Evolutionary conservation across 2,113 vertebrate genomes (phyloP).

Genomic region (Saccopteryx leptura): DNA sequence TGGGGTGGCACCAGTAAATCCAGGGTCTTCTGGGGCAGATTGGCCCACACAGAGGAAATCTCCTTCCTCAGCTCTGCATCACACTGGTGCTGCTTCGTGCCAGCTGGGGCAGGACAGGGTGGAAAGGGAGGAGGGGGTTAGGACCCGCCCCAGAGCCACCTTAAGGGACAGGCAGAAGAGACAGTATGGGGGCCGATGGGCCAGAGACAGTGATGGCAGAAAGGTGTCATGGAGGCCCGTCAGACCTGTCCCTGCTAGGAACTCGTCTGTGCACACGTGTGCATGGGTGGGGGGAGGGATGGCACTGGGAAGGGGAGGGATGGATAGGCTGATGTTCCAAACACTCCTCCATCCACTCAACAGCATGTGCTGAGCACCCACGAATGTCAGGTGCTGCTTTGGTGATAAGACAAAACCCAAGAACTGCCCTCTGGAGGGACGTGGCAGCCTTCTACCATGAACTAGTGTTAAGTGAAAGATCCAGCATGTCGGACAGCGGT

Average conservation of each 20-base stretch:
- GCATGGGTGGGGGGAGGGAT: background rate
- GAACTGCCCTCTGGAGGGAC: background rate
- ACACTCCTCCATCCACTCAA: background rate
- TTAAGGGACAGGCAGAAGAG: background rate
- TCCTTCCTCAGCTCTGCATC: constrained; percentile 96
- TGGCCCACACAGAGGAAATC: constrained; percentile 95
- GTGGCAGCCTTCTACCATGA: background rate
- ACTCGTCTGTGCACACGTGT: background rate
- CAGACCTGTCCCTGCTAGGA: background rate
- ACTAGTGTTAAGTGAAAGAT: background rate
- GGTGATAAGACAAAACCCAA: background rate
- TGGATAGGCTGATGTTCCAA: rapidly evolving
- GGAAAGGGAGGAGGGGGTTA: background rate
- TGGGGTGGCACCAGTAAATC: constrained; percentile 97
- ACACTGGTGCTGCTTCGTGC: constrained; percentile 93
- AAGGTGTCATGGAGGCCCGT: background rate
- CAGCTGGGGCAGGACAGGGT: constrained; percentile 85
- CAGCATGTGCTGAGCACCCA: background rate
- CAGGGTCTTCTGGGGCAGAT: constrained; percentile 96
- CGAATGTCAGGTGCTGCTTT: background rate
- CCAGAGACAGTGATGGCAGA: rapidly evolving
- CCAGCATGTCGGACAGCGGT: background rate
- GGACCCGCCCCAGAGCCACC: background rate
- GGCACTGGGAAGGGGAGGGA: rapidly evolving
- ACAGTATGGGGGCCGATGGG: rapidly evolving